Evolutionary conservation across 2,113 vertebrate species (phyloP).

Genomic region (Oryzias curvinotus): DNA sequence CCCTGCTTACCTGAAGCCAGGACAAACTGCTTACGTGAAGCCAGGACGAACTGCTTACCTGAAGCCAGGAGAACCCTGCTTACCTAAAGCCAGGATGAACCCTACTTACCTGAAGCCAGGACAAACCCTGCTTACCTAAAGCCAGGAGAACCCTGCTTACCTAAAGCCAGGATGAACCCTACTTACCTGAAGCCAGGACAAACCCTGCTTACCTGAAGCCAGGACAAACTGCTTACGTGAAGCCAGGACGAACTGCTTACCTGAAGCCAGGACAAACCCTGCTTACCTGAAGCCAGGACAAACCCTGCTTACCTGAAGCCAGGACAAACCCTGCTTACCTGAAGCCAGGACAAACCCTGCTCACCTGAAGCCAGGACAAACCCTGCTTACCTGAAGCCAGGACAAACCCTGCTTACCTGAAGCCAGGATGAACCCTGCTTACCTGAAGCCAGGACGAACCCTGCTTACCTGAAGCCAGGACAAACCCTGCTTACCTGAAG

Average conservation of each 20-base stretch:
- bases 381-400: conserved; percentile 35
- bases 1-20: conserved; percentile 35
- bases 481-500: conserved; percentile 51
- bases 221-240: no score
- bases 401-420: conserved; percentile 53
- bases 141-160: conserved; percentile 51
- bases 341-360: conserved; percentile 52
- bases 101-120: conserved; percentile 31
- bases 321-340: conserved; percentile 55
- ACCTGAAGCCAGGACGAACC: conserved; percentile 54
- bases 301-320: conserved; percentile 44
- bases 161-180: conserved; percentile 53
- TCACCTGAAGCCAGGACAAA: conserved; percentile 50
- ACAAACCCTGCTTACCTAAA: conserved; percentile 52
- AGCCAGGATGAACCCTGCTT: conserved; percentile 52
- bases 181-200: conserved; percentile 42
- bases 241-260: conserved; percentile 55
- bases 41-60: conserved; percentile 35
- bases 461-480: conserved; percentile 33
- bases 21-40: no score
- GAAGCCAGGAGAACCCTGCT: conserved; percentile 49
- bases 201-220: conserved; percentile 44
- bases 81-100: conserved; percentile 54
- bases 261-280: conserved; percentile 52
- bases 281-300: conserved; percentile 42